Percentiles rank a stretch among this genome's conserved stretches.
Evolutionary conservation across 1,140 invertebrate species (phyloP).

Genomic region (Oryctes rhinoceros): DNA sequence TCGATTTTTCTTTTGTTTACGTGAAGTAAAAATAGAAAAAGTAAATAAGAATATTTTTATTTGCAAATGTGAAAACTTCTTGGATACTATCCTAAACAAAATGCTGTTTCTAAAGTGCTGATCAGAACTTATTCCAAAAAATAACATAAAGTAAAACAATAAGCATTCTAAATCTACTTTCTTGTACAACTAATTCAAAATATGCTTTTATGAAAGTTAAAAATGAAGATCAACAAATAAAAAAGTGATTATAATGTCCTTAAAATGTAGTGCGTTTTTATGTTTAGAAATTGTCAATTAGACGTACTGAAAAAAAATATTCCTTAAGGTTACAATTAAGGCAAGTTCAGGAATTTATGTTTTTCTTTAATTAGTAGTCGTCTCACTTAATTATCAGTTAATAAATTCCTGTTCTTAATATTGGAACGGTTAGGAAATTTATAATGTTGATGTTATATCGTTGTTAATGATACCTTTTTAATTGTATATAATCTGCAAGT

Average conservation of each 20-base stretch:
- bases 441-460: constrained; percentile 29
- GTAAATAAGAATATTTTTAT: no score
- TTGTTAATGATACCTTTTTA: constrained; percentile 18
- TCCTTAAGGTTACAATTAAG: background rate
- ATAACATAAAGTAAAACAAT: no score
- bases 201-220: no score
- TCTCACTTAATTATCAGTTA: constrained; percentile 1
- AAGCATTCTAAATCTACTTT: no score
- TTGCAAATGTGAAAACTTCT: no score
- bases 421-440: background rate
- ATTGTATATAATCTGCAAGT: constrained; percentile 26
- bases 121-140: no score
- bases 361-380: background rate
- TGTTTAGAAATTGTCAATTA: constrained; percentile 19
- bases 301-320: background rate
- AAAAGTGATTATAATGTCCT: constrained; percentile 6
- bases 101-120: no score
- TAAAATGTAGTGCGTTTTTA: background rate
- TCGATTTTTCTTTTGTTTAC: no score
- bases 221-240: background rate
- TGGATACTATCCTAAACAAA: no score
- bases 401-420: background rate
- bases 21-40: no score
- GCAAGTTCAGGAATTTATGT: background rate
- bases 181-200: no score